phyloP scores from a whole-genome alignment of 2,113 vertebrate species.

The Tamias sibiricus region DNA sequence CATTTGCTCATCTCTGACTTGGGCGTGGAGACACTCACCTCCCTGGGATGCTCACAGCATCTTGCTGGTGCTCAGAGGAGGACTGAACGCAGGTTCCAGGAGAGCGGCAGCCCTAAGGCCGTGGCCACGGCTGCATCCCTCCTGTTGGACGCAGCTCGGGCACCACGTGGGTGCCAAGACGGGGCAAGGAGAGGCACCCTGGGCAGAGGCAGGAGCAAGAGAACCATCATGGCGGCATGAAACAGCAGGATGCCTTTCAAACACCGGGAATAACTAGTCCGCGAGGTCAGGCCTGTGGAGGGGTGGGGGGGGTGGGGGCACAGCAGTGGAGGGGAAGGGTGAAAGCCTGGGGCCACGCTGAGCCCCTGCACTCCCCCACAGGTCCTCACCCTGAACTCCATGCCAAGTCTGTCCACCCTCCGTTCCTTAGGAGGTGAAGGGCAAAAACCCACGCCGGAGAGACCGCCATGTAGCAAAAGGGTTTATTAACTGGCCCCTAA shows the following conservation, averaged over 20 bases:
- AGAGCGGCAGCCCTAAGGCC: neutral
- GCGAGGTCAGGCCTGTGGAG: neutral
- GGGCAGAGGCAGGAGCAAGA: neutral
- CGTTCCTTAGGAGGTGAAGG: neutral
- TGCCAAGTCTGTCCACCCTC: neutral
- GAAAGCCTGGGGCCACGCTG: neutral
- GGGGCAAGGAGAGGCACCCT: too few relatives aligned
- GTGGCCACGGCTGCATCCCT: neutral
- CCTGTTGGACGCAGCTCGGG: too few relatives aligned
- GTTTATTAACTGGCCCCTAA: too few relatives aligned
- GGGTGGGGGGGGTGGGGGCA: fast-evolving
- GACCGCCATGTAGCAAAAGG: too few relatives aligned
- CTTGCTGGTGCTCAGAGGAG: neutral
- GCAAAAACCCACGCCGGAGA: too few relatives aligned
- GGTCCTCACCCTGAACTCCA: neutral
- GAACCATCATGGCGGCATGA: neutral
- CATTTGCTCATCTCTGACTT: neutral
- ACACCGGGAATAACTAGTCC: neutral
- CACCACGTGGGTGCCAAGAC: fast-evolving
- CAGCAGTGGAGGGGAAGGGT: too few relatives aligned
- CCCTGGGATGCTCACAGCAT: neutral
- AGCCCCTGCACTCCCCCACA: neutral
- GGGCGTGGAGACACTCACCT: neutral
- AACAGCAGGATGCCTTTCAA: neutral
- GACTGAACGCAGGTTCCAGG: neutral